Conservation (phyloP, 1,140 invertebrate species). For the Calliopsis andreniformis region DNA sequence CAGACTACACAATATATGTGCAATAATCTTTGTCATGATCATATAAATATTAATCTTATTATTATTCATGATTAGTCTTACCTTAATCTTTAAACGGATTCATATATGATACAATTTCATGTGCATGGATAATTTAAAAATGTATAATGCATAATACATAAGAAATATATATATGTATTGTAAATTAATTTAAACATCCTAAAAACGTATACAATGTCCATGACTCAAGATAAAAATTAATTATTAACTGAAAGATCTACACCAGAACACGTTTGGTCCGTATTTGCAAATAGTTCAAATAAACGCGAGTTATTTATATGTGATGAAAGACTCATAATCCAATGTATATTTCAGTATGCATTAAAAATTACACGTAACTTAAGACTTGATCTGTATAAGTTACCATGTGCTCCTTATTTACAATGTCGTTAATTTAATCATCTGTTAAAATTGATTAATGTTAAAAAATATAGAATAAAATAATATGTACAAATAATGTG, state of each 20-base stretch:
- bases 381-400: constrained; percentile 7
- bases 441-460: constrained; percentile 44
- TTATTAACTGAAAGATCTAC: constrained; percentile 1
- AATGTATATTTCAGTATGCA: not conserved
- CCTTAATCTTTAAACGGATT: constrained; percentile 18
- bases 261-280: constrained; percentile 11
- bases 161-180: constrained; percentile 8
- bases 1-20: constrained; percentile 16
- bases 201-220: not conserved
- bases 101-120: constrained; percentile 36
- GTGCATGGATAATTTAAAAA: not conserved
- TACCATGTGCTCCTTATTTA: constrained; percentile 44
- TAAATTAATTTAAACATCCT: not conserved
- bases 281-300: not conserved
- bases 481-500: constrained; percentile 53
- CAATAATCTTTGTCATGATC: not conserved
- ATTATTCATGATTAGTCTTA: constrained; percentile 9
- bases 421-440: constrained; percentile 36
- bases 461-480: constrained; percentile 48
- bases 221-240: not conserved
- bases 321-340: constrained; percentile 1
- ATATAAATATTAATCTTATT: constrained; percentile 16
- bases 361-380: constrained; percentile 23
- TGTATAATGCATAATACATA: not conserved
- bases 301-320: not conserved